Evolutionary conservation across 2,113 vertebrate species (phyloP), one percentile per base, ranked within the genome.

Genomic region (Pachypanchax playfairii): DNA sequence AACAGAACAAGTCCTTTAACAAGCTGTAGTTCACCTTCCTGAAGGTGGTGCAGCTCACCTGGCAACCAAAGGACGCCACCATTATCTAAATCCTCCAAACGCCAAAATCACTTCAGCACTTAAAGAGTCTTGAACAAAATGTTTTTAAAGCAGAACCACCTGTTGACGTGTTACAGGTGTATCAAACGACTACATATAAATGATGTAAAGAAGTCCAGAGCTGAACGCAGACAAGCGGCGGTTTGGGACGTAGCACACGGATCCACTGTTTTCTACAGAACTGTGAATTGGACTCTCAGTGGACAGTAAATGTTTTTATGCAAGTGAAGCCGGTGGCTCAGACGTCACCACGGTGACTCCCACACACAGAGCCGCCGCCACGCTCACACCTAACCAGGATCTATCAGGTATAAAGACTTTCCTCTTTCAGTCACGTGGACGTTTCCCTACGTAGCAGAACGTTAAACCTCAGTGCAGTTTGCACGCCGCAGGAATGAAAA

Each of bases 211-310:
- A 38, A 58, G 29, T 43, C 51, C 5, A 21, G 41, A 64, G 58
- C 12, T 54, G 26, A 28, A 4, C 46, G 44, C 50, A 36, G 54
- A 14, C 57, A 55, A 18, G 53, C 0, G 33, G 28, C 4, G 15
- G 6, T 33, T 15, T 1, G 55, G 78, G 60, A 79, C 75, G 83
- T 86, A 67, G 79, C 81, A 82, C 68, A 79, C 35, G 63, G 77
- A 73, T 57, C 65, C 64, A 75, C 73, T 80, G 69, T 80, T 83
- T 73, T 84, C 76, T 87, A 67, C 77, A 71, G 78, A 79, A 79
- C 88, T 90, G 89, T 90, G 90, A 90, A 90, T 84, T 79, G 26
- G 39, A 56, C 54, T 79, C 77, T 81, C 75, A 79, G 79, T 68
- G 85, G 79, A 79, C 36, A 21, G 28, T 56, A 17, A 26, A 31